Percentiles rank a stretch among this genome's conserved stretches.
Evolutionary conservation across 2,797 vertebrate species (phyloP).

Genomic region (Syncerus caffer): DNA sequence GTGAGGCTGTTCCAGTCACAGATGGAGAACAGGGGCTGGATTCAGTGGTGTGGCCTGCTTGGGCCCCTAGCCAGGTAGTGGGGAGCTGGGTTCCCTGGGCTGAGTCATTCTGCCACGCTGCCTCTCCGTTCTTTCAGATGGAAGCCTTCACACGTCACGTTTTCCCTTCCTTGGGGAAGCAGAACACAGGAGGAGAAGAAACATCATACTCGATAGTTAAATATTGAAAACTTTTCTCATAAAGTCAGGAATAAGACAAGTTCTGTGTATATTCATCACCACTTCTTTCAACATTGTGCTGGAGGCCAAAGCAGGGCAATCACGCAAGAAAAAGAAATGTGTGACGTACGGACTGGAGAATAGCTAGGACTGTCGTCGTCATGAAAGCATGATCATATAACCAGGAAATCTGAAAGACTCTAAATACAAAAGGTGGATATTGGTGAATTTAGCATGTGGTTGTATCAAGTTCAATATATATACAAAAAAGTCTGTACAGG

Average conservation of each 20-base stretch:
- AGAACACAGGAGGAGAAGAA: not conserved
- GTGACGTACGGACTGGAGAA: not conserved
- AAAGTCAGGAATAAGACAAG: not conserved
- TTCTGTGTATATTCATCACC: not conserved
- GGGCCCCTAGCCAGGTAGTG: not conserved
- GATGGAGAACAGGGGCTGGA: not conserved
- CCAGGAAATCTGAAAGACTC: not conserved
- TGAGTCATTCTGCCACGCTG: fast-evolving
- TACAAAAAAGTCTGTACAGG: not conserved
- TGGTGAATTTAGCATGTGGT: not conserved
- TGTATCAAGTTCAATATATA: not conserved
- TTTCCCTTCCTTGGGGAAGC: not conserved
- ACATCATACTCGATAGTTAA: not conserved
- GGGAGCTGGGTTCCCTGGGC: not conserved
- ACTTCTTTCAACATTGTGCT: not conserved
- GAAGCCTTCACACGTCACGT: not conserved
- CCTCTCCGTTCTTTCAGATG: not conserved
- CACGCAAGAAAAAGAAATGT: not conserved
- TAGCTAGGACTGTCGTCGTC: not conserved
- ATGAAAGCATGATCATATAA: not conserved
- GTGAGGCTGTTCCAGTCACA: no score
- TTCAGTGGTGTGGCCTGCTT: not conserved
- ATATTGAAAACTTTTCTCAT: not conserved
- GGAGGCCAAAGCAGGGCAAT: not conserved
- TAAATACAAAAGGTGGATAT: not conserved